A percentile compares a stretch with the other conserved stretches of the same genome.
phyloP scores from a whole-genome alignment of 1,140 invertebrate species.

The Nomia melanderi region DNA sequence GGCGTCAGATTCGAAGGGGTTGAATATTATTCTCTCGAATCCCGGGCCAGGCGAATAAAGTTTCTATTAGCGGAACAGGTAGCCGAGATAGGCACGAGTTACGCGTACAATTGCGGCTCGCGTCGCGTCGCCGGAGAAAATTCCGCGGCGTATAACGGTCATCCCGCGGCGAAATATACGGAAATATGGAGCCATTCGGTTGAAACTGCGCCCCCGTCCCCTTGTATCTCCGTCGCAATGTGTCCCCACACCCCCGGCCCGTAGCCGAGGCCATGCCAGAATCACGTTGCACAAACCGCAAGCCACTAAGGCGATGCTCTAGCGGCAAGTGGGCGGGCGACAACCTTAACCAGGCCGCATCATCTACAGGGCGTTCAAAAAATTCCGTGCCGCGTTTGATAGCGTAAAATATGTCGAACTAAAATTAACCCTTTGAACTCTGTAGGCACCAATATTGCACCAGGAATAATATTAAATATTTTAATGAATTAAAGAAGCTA shows the following conservation, averaged over 20 bases:
- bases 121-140: neutral
- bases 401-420: too few relatives aligned
- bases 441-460: too few relatives aligned
- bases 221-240: neutral
- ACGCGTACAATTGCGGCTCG: neutral
- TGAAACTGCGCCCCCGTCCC: neutral
- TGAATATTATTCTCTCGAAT: too few relatives aligned
- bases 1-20: too few relatives aligned
- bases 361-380: neutral
- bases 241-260: neutral
- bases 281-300: neutral
- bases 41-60: neutral
- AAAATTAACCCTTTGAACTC: too few relatives aligned
- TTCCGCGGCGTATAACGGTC: slow-evolving; percentile 2
- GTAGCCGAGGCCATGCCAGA: neutral
- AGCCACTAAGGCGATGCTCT: neutral
- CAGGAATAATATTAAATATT: too few relatives aligned
- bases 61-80: neutral
- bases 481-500: too few relatives aligned
- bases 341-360: neutral
- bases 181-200: slow-evolving; percentile 1
- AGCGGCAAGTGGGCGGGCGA: neutral
- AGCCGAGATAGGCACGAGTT: neutral
- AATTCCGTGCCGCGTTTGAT: too few relatives aligned
- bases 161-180: neutral